Conservation (phyloP, 2,888 invertebrate species). For the Sphinx pinastri region DNA sequence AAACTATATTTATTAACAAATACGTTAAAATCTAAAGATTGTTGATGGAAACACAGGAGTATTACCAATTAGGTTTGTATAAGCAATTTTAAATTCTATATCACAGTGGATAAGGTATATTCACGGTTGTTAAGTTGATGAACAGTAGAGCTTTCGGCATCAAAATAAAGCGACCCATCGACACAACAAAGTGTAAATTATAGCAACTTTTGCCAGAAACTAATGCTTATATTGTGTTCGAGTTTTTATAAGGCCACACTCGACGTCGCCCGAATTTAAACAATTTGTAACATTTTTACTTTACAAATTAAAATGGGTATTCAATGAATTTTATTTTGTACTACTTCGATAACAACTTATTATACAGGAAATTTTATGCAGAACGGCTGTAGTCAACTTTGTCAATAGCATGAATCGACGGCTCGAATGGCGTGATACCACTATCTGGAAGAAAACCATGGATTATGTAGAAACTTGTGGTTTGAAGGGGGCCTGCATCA, state of each 20-base stretch:
- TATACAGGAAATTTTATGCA: too few species aligned
- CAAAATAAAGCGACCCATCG: slow-evolving; percentile 18
- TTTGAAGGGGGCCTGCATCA: too few species aligned
- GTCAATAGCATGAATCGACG: too few species aligned
- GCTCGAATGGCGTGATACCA: too few species aligned
- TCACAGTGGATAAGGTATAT: neutral
- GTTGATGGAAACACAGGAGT: slow-evolving; percentile 1
- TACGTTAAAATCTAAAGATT: slow-evolving; percentile 7
- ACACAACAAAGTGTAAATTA: slow-evolving; percentile 18
- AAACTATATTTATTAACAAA: neutral
- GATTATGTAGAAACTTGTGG: too few species aligned
- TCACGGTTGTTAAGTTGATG: too few species aligned
- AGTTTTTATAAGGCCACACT: slow-evolving; percentile 20
- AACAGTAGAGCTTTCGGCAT: slow-evolving; percentile 9
- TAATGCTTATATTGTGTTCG: slow-evolving; percentile 14
- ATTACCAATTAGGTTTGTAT: neutral
- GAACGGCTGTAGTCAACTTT: too few species aligned
- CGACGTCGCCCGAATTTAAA: slow-evolving; percentile 30
- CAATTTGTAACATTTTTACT: slow-evolving; percentile 30
- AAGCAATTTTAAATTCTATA: slow-evolving; percentile 4
- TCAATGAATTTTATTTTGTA: too few species aligned
- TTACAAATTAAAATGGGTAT: slow-evolving; percentile 25
- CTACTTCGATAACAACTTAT: too few species aligned
- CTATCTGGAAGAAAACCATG: too few species aligned
- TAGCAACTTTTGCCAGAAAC: slow-evolving; percentile 14